Evolutionary conservation across 35 echinoderm and acorn worm genomes (phyloP).

Genomic region (Stichopus chloronotus): DNA sequence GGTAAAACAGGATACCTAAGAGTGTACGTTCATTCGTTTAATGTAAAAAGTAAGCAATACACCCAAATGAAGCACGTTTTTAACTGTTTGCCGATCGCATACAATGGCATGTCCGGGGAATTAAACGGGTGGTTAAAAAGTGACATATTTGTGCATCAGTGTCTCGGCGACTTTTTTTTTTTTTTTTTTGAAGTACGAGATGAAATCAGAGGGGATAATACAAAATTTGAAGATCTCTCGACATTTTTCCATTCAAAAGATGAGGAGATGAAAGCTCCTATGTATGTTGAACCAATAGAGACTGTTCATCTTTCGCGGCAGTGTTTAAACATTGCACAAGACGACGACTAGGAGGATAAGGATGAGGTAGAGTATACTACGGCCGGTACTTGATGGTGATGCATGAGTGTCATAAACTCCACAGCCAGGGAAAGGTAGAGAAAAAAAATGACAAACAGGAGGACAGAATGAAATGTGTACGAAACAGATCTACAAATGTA

Average conservation of each 20-base stretch:
- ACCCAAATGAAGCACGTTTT: slow-evolving; percentile 25
- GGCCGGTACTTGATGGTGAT: too few species aligned
- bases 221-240: neutral
- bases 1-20: neutral
- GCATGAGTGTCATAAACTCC: too few species aligned
- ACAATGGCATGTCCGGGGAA: slow-evolving; percentile 29
- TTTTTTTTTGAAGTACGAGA: neutral
- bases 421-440: too few species aligned
- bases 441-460: too few species aligned
- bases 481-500: too few species aligned
- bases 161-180: neutral
- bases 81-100: slow-evolving; percentile 24
- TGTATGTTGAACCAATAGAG: slow-evolving; percentile 10
- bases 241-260: neutral
- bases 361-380: too few species aligned
- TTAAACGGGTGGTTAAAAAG: slow-evolving; percentile 44
- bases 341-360: neutral
- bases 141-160: slow-evolving; percentile 51
- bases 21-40: neutral
- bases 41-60: slow-evolving; percentile 12
- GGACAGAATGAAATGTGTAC: too few species aligned
- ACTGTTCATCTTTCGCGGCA: neutral
- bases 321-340: neutral
- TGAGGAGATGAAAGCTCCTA: neutral
- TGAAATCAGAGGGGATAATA: slow-evolving; percentile 15